Evolutionary conservation across 2,888 invertebrate genomes (phyloP), one percentile per base, ranked within the genome.

Genomic region (Amblyjoppa fuscipennis): DNA sequence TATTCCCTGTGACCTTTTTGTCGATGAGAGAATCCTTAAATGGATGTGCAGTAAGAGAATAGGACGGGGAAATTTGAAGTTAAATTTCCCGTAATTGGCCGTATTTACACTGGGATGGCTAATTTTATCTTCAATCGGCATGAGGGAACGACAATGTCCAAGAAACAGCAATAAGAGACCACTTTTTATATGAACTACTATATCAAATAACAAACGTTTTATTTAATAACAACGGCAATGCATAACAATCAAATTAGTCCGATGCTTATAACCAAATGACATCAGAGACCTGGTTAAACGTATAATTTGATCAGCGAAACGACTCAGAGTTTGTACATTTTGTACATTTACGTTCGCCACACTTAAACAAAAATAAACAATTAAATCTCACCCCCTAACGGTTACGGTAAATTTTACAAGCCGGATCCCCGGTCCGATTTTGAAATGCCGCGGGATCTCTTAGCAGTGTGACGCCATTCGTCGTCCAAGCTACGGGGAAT

Each of bases 401-500:
- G 16, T 66, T 68, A n/a, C 16, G 4, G 38, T 41, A 34, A 16
- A 56, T 53, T 68, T 25, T 68, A 77, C 25, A 28, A 45, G n/a
- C 53, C 13, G 25, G 31, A 38, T 16, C 20, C 51, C 51, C 53
- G 13, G 1, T 68, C 38, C 56, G 80, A 38, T 51, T 79, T 71
- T 16, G 68, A 68, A 25, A 68, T 53, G 16, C 68, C 68, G 38
- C 68, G 66, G 5, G 68, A 53, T 53, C 41, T 53, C 31, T 68
- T 41, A 25, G 68, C 25, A 31, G 11, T 28, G 31, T 31, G 41
- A 3, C 64, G 61, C 11, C 28, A 11, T 56, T 96, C 96, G 0
- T 96, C 96, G 20, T 59, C 96, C 94, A 45, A 96, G 95, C 87
- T 96, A 96, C 85, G 85, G 87, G 56, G 90, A 96, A 95, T 91